A percentile compares a stretch with the other conserved stretches of the same genome.
Evolutionary conservation across 1,140 invertebrate species (phyloP).

Genomic region (Dreissena rostriformis): DNA sequence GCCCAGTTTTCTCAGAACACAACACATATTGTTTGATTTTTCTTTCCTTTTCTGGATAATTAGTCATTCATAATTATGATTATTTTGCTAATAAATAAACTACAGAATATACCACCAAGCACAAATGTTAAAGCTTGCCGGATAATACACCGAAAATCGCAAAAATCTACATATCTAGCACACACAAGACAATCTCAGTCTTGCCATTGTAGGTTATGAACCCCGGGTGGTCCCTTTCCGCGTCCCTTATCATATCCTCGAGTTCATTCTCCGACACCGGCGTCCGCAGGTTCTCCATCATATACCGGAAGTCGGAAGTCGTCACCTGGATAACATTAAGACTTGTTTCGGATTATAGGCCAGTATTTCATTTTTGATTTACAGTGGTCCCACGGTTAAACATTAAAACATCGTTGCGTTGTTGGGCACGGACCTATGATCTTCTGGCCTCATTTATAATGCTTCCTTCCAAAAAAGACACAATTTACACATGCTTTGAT

Average conservation of each 20-base stretch:
- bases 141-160: background rate
- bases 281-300: conserved; percentile 36
- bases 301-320: conserved; percentile 48
- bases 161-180: background rate
- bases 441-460: no score
- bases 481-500: no score
- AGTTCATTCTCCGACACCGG: conserved; percentile 39
- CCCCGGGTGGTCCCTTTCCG: conserved; percentile 35
- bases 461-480: no score
- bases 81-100: no score
- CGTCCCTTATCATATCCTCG: conserved; percentile 51
- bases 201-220: conserved; percentile 45
- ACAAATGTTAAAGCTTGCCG: no score
- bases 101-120: no score
- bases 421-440: no score
- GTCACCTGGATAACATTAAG: conserved; percentile 20
- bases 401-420: background rate
- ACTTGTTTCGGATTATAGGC: background rate
- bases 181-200: background rate
- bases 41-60: no score
- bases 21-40: no score
- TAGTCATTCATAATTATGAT: no score
- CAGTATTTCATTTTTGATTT: background rate
- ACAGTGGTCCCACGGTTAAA: background rate
- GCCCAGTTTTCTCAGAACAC: no score